These are phyloP conservation scores for Danionella cerebrum DNA, from an alignment of 2,113 vertebrate species.

Conservation along the genomic window DNA sequence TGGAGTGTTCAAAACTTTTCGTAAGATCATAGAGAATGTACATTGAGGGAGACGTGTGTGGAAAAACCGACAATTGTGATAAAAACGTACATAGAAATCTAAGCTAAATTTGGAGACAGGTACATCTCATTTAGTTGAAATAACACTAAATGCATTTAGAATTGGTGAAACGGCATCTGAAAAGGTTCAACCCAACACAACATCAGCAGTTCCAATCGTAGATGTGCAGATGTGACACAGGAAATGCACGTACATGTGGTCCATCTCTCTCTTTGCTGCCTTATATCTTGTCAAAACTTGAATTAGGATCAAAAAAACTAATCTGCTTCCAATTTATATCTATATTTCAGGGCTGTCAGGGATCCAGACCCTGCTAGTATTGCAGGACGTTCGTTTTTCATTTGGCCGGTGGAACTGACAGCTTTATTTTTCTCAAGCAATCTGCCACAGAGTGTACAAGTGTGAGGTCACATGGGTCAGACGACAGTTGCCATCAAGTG, in stretches of 20 bases:
- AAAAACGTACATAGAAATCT: neutral
- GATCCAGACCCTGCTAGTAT: constrained; percentile 71
- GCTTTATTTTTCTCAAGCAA: constrained; percentile 99
- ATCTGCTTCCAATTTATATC: constrained; percentile 95
- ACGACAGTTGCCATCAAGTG: constrained; percentile 59
- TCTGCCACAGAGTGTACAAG: constrained; percentile 86
- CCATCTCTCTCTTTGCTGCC: constrained; percentile 36
- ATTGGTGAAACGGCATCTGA: neutral
- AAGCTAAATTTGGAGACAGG: neutral
- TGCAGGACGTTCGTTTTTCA: constrained; percentile 88
- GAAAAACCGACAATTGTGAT: neutral
- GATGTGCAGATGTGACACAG: constrained; percentile 45
- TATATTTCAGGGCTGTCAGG: constrained; percentile 94
- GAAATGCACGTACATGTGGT: constrained; percentile 37
- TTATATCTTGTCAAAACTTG: constrained; percentile 88
- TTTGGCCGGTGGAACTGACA: constrained; percentile 92
- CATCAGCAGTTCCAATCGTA: neutral
- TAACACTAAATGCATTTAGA: neutral
- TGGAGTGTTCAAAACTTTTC: too few relatives aligned
- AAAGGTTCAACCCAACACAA: neutral
- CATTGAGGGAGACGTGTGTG: neutral
- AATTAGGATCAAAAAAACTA: constrained; percentile 92
- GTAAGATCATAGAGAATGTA: too few relatives aligned
- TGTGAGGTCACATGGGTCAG: constrained; percentile 83
- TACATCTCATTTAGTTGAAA: too few relatives aligned